A percentile compares a stretch with the other conserved stretches of the same genome.
Conservation (phyloP, 2,888 invertebrate genomes). For the Gibbula magus region DNA sequence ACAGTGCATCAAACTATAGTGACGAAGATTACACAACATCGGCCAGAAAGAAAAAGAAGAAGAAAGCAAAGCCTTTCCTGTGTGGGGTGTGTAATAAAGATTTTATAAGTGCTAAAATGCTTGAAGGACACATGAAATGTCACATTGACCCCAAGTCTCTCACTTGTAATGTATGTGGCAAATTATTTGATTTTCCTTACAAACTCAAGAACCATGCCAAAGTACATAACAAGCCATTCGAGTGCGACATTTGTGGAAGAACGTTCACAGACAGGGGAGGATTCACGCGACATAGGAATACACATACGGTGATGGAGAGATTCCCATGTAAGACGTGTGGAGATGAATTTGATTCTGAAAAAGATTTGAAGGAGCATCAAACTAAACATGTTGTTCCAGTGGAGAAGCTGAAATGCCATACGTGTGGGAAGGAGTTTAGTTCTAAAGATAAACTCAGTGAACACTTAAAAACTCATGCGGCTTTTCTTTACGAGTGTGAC, state of each 20-base stretch:
- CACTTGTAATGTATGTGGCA: neutral
- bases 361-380: neutral
- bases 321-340: neutral
- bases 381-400: neutral
- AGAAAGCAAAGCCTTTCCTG: neutral
- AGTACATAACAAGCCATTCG: constrained; percentile 1
- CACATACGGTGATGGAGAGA: neutral
- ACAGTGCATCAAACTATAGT: neutral
- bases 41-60: constrained; percentile 4
- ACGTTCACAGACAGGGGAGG: neutral
- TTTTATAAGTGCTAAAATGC: neutral
- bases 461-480: neutral
- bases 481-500: neutral
- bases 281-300: neutral
- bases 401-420: neutral
- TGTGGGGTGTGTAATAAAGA: constrained; percentile 1
- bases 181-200: neutral
- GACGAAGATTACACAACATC: neutral
- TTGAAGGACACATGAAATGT: neutral
- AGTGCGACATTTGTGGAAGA: neutral
- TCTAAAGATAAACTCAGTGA: neutral
- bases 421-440: neutral
- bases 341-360: neutral
- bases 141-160: neutral
- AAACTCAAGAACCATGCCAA: constrained; percentile 6